Base-by-base conservation (phyloP, 2,888 invertebrate species). In the Sclerodermus sp. region DNA sequence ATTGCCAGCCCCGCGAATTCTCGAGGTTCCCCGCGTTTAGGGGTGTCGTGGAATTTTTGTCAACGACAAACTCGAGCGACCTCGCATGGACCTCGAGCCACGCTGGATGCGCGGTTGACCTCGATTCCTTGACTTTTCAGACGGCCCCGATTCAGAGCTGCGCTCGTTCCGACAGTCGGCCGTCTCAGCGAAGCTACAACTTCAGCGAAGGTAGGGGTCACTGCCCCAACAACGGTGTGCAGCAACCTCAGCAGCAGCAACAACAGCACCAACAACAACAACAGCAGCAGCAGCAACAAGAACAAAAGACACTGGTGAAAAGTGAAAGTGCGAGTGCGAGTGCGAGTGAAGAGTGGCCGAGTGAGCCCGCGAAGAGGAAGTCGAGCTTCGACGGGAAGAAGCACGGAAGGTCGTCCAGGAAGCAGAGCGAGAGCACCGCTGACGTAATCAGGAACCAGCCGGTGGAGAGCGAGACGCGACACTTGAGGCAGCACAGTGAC, bases 401-500 rank as follows among this genome's bases (percentile, higher is more conserved):
- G 23, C 23, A 5, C 40, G 58, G 56, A 30, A 56, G 55, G 46
- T 47, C 51, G 47, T 46, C 51, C 49, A 59, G 51, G 49, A 57
- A 40, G 49, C 45, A 29, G 66, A 63, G 43, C 53, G 62, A 23
- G 49, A 63, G 60, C 50, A 68, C 66, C 60, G 60, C 49, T 54
- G 64, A 64, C 52, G 55, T 59, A 46, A 58, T 58, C 30, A 54
- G 57, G 40, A 57, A 55, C 44, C 56, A 60, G 36, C 50, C 55
- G 44, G 53, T 58, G 42, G 53, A 42, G 39, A 54, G 49, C 51
- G 58, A 41, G 43, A 30, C 18, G n/a, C 9, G 32, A 57, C 73
- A 73, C 44, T 64, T 66, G 51, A 61, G 73, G 50, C 74, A 76
- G 62, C 69, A 65, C 53, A 73, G 74, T 68, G 76, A 76, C 60